Percentiles rank a stretch among this genome's conserved stretches.
phyloP scores from a whole-genome alignment of 2,797 vertebrate genomes.

The Macrochelys suwanniensis region DNA sequence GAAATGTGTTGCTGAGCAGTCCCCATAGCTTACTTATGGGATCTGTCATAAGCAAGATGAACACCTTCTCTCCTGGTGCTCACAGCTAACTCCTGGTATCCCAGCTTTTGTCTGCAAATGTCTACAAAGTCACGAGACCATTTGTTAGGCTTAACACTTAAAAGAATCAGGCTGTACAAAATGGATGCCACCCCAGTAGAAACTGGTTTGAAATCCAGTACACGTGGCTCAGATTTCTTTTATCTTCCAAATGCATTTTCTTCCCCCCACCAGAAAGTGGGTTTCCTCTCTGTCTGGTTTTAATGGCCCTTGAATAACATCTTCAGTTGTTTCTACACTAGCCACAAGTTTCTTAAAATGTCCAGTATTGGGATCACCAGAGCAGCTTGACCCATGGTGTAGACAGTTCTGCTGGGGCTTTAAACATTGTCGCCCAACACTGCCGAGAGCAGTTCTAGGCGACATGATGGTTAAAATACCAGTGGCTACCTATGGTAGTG shows the following conservation, averaged over 20 bases:
- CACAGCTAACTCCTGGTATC: not conserved
- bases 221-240: not conserved
- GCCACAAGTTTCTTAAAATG: not conserved
- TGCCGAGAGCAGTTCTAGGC: not conserved
- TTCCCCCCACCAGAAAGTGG: not conserved
- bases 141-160: not conserved
- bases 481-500: not conserved
- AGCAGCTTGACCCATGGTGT: not conserved
- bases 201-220: not conserved
- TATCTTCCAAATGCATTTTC: not conserved
- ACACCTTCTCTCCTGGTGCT: not conserved
- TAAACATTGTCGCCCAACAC: rapidly evolving
- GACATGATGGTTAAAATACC: not conserved
- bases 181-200: not conserved
- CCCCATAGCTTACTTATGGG: not conserved
- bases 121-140: not conserved
- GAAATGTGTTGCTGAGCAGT: not conserved
- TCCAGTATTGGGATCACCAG: not conserved
- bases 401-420: conserved; percentile 2
- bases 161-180: not conserved
- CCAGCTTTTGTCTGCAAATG: not conserved
- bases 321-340: not conserved
- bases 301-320: not conserved
- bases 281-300: not conserved
- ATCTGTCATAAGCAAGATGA: not conserved